phyloP scores from a whole-genome alignment of 2,888 invertebrate genomes.

The Saturnia japonica region DNA sequence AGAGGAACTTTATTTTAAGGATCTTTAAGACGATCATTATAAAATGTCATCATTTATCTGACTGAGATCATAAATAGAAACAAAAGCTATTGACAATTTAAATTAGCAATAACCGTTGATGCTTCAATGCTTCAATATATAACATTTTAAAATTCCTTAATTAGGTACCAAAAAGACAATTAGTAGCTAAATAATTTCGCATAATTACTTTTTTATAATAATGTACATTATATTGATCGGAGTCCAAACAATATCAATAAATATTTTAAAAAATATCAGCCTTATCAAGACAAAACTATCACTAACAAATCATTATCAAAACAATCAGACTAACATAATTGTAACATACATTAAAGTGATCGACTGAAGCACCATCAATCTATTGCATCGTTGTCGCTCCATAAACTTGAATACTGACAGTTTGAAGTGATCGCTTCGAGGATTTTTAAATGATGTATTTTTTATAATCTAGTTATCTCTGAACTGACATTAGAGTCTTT shows the following conservation, averaged over 20 bases:
- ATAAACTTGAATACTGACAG: neutral
- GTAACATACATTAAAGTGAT: neutral
- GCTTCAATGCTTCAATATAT: too few species aligned
- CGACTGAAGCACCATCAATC: neutral
- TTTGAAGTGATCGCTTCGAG: neutral
- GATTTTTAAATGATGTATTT: neutral
- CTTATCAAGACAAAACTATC: too few species aligned
- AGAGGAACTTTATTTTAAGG: neutral
- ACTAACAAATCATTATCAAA: too few species aligned
- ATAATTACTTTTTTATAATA: neutral
- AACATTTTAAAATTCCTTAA: too few species aligned
- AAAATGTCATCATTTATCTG: neutral
- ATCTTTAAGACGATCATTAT: neutral
- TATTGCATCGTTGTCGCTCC: neutral
- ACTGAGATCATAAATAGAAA: neutral
- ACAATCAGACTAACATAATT: neutral
- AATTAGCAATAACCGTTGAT: neutral
- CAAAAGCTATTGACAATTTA: neutral
- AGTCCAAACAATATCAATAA: neutral
- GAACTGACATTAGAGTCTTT: slow-evolving; percentile 84
- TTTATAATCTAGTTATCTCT: slow-evolving; percentile 85
- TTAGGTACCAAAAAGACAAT: too few species aligned
- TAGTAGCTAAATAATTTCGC: neutral
- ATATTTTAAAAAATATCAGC: neutral
- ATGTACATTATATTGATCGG: neutral